Percentiles rank a stretch among this genome's conserved stretches.
These are phyloP conservation scores for Glaucopsyche alexis DNA, from an alignment of 2,888 invertebrate species.

Conservation along the genomic window DNA sequence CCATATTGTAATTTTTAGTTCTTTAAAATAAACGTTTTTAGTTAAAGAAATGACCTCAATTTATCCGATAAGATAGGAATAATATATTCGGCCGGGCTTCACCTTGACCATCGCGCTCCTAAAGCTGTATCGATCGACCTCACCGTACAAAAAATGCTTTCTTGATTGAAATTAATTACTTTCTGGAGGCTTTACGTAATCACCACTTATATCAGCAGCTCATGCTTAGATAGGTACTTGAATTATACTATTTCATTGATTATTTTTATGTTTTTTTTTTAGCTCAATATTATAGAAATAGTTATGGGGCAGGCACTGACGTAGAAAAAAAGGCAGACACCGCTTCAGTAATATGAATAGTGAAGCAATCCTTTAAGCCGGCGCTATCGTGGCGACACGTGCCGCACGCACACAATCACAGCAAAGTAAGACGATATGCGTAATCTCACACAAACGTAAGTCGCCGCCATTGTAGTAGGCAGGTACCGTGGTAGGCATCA, in stretches of 20 bases:
- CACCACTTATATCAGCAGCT: neutral
- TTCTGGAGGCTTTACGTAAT: conserved; percentile 11
- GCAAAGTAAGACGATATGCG: no score
- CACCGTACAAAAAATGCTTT: conserved; percentile 20
- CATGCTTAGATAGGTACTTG: neutral
- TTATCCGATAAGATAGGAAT: conserved; percentile 29
- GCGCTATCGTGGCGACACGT: no score
- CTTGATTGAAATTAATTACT: conserved; percentile 24
- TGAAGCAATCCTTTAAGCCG: no score
- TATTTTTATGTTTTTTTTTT: neutral
- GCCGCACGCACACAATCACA: no score
- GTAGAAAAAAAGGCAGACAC: no score
- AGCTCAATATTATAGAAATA: no score
- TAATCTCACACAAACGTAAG: no score
- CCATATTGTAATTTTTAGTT: no score
- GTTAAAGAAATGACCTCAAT: conserved; percentile 1
- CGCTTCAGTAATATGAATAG: no score
- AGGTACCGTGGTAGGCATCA: no score
- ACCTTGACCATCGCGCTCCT: conserved; percentile 29
- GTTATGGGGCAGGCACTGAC: no score
- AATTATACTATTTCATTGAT: neutral
- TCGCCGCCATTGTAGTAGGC: no score
- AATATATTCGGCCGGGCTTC: conserved; percentile 22
- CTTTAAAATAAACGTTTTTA: neutral
- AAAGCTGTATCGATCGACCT: conserved; percentile 26